These are phyloP conservation scores for Ennomos quercinarius DNA, from an alignment of 2,888 invertebrate genomes.

Conservation along the genomic window DNA sequence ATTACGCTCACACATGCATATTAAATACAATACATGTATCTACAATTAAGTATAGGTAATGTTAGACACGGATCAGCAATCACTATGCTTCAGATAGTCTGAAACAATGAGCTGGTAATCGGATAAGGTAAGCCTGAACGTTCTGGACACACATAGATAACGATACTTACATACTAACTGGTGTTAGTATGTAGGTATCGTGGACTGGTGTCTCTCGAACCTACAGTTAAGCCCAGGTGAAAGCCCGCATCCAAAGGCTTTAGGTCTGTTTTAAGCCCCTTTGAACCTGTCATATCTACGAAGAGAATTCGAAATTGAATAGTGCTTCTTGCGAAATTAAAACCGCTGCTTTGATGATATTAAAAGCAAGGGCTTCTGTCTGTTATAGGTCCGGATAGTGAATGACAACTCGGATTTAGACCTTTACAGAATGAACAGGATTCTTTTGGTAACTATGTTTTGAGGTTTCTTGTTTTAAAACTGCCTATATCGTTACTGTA, in stretches of 20 bases:
- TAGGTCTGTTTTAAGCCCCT: slow-evolving; percentile 6
- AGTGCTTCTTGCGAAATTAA: slow-evolving; percentile 29
- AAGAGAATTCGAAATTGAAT: slow-evolving; percentile 16
- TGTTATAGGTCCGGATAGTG: slow-evolving; percentile 65
- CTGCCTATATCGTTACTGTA: too few species aligned
- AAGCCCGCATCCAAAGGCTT: not conserved
- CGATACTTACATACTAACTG: slow-evolving; percentile 1
- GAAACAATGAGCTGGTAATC: slow-evolving; percentile 33
- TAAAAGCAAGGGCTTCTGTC: slow-evolving; percentile 4
- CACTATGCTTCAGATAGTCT: slow-evolving; percentile 15
- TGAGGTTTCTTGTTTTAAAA: too few species aligned
- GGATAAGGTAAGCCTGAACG: slow-evolving; percentile 19
- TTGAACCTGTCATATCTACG: slow-evolving; percentile 6
- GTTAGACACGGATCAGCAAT: not conserved
- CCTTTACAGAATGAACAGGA: slow-evolving; percentile 69
- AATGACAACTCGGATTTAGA: slow-evolving; percentile 68
- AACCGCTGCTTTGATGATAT: slow-evolving; percentile 23
- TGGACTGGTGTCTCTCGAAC: too few species aligned
- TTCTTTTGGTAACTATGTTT: slow-evolving; percentile 70
- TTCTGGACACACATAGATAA: slow-evolving; percentile 30
- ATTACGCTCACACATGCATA: too few species aligned
- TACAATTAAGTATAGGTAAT: too few species aligned
- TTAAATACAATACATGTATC: too few species aligned
- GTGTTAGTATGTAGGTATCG: too few species aligned
- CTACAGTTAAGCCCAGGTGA: slow-evolving; percentile 6